Conservation (phyloP, 2,888 invertebrate species). For the Stenoptilia bipunctidactyla region DNA sequence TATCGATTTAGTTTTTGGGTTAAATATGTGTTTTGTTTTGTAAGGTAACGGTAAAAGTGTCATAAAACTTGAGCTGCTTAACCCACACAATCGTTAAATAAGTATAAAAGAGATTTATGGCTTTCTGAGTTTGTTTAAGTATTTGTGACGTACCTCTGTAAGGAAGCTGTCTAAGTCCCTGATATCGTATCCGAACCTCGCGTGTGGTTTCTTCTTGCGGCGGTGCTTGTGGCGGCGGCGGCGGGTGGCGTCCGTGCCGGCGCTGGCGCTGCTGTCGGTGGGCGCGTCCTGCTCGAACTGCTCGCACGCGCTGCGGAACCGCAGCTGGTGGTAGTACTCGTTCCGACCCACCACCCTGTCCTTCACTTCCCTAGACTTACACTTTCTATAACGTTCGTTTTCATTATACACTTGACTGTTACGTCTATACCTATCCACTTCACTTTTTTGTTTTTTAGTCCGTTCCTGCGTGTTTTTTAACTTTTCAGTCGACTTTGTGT, state of each 20-base stretch:
- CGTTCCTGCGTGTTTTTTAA: constrained; percentile 25
- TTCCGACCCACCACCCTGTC: constrained; percentile 52
- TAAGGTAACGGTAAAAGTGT: neutral
- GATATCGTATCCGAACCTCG: constrained; percentile 82
- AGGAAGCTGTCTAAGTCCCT: constrained; percentile 84
- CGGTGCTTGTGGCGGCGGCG: constrained; percentile 63
- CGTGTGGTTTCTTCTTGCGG: constrained; percentile 40
- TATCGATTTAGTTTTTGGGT: no score
- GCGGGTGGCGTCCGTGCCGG: constrained; percentile 50
- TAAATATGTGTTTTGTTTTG: neutral
- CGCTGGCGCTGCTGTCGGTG: constrained; percentile 44
- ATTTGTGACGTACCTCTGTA: constrained; percentile 72
- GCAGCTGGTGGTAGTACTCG: constrained; percentile 59
- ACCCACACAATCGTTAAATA: no score
- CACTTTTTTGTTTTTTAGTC: constrained; percentile 25
- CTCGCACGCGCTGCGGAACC: constrained; percentile 51
- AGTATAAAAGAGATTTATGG: neutral
- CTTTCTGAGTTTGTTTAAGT: no score
- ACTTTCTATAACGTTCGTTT: constrained; percentile 36
- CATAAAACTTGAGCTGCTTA: no score
- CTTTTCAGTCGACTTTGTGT: constrained; percentile 21
- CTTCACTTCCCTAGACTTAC: constrained; percentile 30
- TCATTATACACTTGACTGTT: constrained; percentile 29
- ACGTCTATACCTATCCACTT: constrained; percentile 27
- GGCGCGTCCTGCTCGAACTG: constrained; percentile 48